Evolutionary conservation across 2,113 vertebrate species (phyloP), one percentile per base, ranked within the genome.

Genomic region (Anser brachyrhynchus): DNA sequence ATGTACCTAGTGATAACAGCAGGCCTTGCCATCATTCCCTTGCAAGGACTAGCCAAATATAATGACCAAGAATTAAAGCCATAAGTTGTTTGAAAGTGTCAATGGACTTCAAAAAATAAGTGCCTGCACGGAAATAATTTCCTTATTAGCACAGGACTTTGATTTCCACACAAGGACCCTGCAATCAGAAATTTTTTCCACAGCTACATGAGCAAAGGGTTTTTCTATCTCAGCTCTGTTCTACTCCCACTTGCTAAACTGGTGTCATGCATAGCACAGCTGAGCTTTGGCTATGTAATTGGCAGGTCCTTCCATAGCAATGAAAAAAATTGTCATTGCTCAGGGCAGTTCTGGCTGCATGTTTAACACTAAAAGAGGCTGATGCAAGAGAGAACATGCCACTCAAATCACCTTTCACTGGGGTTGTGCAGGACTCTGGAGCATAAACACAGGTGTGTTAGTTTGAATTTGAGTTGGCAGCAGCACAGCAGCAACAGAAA

Each of bases 361-460:
- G 26, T 79, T 90, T 93, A 67, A 55, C 52, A 51, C 51, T 5
- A 9, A 82, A 51, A 80, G 51, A 28, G 10, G 26, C 35, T 14
- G 49, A 57, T 23, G 37, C 28, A 65, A 43, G 49, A 91, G 58
- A 78, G 23, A 71, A 77, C 51, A 69, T 84, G 70, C 39, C 66
- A 20, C 70, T 82, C 74, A 87, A 87, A 59, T 71, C 74, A 33
- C 80, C 66, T 79, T 84, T 67, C 81, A 23, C 22, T 10, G 13
- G 70, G 69, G 57, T 46, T 65, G 43, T 54, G 77, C 19, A 62
- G 51, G 54, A 80, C 70, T 86, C 90, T 71, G 44, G 51, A 92
- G 73, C 77, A 84, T 71, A 87, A 89, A 87, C 35, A 54, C n/a
- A 61, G 74, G 61, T 89, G 78, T 78, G 31, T 81, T 70, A 72